A percentile compares a stretch with the other conserved stretches of the same genome.
These are phyloP conservation scores for Mycalesis mineus DNA, from an alignment of 2,888 invertebrate genomes.

Conservation along the genomic window DNA sequence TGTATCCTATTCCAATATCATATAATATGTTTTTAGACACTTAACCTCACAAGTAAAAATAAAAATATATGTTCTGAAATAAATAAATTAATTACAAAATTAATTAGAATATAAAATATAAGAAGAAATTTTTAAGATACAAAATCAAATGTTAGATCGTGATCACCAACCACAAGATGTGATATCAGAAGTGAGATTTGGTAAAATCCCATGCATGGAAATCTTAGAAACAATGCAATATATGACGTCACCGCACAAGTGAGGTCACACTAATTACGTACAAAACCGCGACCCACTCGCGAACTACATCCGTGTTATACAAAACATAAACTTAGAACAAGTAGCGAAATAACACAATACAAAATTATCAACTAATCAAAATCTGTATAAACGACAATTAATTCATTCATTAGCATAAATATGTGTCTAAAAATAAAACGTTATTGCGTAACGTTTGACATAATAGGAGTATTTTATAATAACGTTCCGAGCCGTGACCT, in stretches of 20 bases:
- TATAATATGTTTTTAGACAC: too few relatives aligned
- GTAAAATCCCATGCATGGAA: conserved; percentile 29
- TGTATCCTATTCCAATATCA: too few relatives aligned
- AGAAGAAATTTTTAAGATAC: not conserved
- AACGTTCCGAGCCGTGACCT: conserved; percentile 46
- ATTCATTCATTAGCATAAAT: conserved; percentile 6
- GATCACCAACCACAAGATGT: conserved; percentile 22
- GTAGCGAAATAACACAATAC: not conserved
- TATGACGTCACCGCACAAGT: conserved; percentile 27
- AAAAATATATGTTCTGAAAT: too few relatives aligned
- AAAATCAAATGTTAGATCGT: conserved; percentile 21
- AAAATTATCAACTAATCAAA: conserved; percentile 1
- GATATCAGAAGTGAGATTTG: conserved; percentile 15
- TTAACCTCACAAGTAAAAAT: too few relatives aligned
- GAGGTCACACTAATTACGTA: conserved; percentile 31
- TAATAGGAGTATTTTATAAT: conserved; percentile 47
- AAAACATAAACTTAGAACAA: not conserved
- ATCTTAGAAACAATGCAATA: conserved; percentile 25
- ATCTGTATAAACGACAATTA: not conserved
- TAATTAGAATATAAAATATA: not conserved
- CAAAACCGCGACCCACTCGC: conserved; percentile 20
- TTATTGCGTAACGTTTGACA: conserved; percentile 43
- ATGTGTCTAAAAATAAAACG: conserved; percentile 23
- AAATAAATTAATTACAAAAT: not conserved
- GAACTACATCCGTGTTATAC: conserved; percentile 24